Base-by-base conservation (phyloP, 2,797 vertebrate species). In the Miichthys miiuy region DNA sequence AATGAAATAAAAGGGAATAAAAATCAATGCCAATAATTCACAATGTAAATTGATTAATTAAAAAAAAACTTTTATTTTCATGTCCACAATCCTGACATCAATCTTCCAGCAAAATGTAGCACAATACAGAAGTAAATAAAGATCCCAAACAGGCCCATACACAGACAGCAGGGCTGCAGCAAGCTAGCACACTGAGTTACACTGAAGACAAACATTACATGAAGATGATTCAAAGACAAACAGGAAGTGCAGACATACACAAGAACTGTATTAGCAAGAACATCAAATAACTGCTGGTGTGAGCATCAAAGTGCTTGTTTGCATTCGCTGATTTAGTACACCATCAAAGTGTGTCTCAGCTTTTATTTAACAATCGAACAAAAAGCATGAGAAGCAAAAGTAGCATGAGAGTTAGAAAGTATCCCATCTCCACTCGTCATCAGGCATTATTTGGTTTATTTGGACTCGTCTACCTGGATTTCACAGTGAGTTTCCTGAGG, bases 401-500 rank as follows among this genome's bases (percentile, higher is more conserved):
- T 18, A 46, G 38, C 30, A 34, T 1, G 8, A 55, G 11, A 51
- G 63, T 62, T 67, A 44, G 3, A 77, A 72, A 57, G 18, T 8
- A 44, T 77, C 18, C 9, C 20, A 34, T 77, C 8, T 60, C 57
- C 34, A 68, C 67, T 69, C 0, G 8, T 68, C 25, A 18, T 58
- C 51, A 44, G 34, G 54, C 34, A 51, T 75, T 46, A 67, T 73
- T 74, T 71, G 69, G 42, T 61, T 75, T n/a, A 75, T 57, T 65
- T 74, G 50, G 52, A 74, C 51, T 75, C 18, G 12, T 64, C 52
- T 42, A 63, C 8, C 47, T 51, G 69, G 61, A 65, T 77, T 78
- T 80, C 81, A 82, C 55, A 79, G 64, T 74, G 73, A 66, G 3
- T 76, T 80, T 82, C 84, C 75, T 80, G 81, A 79, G 87, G 80